Conservation (phyloP, 2,797 vertebrate genomes). For the Acestrorhynchus altus region DNA sequence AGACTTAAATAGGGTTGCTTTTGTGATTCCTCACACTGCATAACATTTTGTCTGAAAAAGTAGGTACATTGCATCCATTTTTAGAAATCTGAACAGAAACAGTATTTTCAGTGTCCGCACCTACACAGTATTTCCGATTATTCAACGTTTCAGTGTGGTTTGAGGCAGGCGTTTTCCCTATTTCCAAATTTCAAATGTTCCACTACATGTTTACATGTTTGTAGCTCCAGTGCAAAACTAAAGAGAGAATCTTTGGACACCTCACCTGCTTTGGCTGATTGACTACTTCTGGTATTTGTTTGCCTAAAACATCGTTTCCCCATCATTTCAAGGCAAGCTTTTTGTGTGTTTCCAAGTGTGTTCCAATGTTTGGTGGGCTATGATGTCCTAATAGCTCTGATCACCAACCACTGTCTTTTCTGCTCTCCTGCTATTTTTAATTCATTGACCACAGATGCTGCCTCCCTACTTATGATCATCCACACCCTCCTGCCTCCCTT, state of each 20-base stretch:
- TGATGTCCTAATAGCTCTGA: slow-evolving; percentile 84
- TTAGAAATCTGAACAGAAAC: too few relatives aligned
- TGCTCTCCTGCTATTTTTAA: slow-evolving; percentile 85
- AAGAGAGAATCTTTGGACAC: background rate
- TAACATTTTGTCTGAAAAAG: too few relatives aligned
- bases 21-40: too few relatives aligned
- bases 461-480: slow-evolving; percentile 80
- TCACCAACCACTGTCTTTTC: slow-evolving; percentile 83
- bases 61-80: too few relatives aligned
- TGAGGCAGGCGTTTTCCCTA: too few relatives aligned
- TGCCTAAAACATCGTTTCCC: background rate
- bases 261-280: background rate
- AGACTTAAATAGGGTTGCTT: too few relatives aligned
- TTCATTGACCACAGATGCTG: slow-evolving; percentile 84
- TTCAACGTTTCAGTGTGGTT: too few relatives aligned
- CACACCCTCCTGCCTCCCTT: slow-evolving; percentile 62
- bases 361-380: slow-evolving; percentile 69
- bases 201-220: too few relatives aligned
- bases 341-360: slow-evolving; percentile 11
- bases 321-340: slow-evolving; percentile 21
- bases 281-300: background rate
- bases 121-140: too few relatives aligned
- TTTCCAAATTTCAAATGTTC: too few relatives aligned
- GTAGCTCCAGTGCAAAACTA: background rate
- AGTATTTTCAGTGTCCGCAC: too few relatives aligned